These are phyloP conservation scores for zebrafish (Danio rerio) DNA, from an alignment of 2,113 vertebrate species.

Conservation along the genomic window DNA sequence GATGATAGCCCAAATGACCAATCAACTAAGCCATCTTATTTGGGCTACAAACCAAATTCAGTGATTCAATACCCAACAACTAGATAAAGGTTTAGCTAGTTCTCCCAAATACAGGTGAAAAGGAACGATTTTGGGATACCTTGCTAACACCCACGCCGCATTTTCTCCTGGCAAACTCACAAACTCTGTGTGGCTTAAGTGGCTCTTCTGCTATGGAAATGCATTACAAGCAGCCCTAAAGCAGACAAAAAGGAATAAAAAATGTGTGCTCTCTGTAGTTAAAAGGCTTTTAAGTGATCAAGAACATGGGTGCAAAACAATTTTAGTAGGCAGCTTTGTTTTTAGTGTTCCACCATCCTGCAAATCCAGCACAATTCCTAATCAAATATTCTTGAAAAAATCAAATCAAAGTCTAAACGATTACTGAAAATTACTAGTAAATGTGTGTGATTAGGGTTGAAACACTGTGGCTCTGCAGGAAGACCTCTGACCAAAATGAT, in stretches of 20 bases:
- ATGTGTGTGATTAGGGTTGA: too few species aligned
- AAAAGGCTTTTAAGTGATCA: too few species aligned
- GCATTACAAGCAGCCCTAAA: not conserved
- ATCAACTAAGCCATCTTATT: not conserved
- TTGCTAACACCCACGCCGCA: not conserved
- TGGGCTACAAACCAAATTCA: not conserved
- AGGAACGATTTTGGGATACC: not conserved
- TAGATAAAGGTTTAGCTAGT: not conserved
- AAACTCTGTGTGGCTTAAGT: not conserved
- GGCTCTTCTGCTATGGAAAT: conserved; percentile 15
- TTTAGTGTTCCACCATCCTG: too few species aligned
- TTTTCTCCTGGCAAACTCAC: not conserved
- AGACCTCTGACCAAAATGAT: not conserved
- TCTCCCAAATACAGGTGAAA: not conserved
- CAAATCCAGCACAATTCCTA: too few species aligned
- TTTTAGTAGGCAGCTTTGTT: too few species aligned
- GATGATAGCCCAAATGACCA: not conserved
- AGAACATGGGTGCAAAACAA: too few species aligned
- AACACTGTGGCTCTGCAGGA: too few species aligned
- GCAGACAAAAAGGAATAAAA: not conserved
- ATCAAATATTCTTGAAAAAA: too few species aligned
- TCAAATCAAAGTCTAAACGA: too few species aligned
- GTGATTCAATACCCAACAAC: not conserved
- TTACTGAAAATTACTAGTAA: too few species aligned
- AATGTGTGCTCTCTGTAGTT: too few species aligned